phyloP scores from a whole-genome alignment of 2,797 vertebrate species.

The Aulostomus chinensis region DNA sequence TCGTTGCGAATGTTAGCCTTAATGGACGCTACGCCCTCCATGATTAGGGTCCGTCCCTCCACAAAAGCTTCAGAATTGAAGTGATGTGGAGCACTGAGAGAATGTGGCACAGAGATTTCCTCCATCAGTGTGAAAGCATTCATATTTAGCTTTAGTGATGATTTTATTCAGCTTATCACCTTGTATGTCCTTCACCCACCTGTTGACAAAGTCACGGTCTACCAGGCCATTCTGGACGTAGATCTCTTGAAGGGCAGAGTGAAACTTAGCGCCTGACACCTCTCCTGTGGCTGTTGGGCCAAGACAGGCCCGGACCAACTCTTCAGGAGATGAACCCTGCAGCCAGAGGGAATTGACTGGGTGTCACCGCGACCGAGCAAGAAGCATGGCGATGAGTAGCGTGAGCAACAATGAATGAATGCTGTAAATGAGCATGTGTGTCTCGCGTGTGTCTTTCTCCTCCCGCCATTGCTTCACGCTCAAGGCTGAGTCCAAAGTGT shows the following conservation, averaged over 20 bases:
- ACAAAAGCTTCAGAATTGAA: conserved; percentile 76
- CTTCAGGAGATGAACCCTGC: conserved; percentile 73
- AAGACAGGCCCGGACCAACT: conserved; percentile 73
- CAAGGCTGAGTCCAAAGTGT: no score
- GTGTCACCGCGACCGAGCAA: no score
- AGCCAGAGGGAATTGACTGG: conserved; percentile 3
- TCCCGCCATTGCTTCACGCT: no score
- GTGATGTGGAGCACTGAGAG: conserved; percentile 68
- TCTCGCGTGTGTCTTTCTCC: no score
- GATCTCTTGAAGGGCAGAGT: conserved; percentile 73
- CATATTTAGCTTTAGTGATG: no score
- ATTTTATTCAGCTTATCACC: no score
- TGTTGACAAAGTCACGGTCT: conserved; percentile 68
- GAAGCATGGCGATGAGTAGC: no score
- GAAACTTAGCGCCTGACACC: conserved; percentile 76
- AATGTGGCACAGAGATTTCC: background rate
- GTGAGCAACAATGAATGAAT: no score
- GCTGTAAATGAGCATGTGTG: no score
- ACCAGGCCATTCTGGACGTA: conserved; percentile 72
- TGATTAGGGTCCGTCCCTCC: conserved; percentile 69
- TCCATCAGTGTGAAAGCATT: no score
- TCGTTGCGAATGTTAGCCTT: conserved; percentile 63
- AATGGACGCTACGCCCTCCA: conserved; percentile 54
- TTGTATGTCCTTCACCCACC: no score
- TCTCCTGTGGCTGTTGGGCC: conserved; percentile 70